phyloP scores from a whole-genome alignment of 1,140 invertebrate species.

The Brachionus koreanus region DNA sequence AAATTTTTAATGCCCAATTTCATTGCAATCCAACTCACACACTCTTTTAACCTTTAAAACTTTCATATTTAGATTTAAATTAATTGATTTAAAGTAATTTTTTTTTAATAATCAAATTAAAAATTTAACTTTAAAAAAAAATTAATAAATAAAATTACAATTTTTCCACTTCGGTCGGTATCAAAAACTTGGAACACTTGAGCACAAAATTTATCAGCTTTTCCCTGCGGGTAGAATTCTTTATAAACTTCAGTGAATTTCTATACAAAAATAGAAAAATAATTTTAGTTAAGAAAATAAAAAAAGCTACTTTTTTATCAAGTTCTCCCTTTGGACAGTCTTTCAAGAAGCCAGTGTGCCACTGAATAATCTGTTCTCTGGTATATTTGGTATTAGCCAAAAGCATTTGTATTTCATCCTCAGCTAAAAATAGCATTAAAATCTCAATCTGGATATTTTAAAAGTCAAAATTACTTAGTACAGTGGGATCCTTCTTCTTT shows the following conservation, averaged over 20 bases:
- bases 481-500: constrained; percentile 36
- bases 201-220: constrained; percentile 45
- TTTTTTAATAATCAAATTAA: too few relatives aligned
- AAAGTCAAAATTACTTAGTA: not conserved
- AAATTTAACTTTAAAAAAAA: not conserved
- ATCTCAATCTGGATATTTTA: not conserved
- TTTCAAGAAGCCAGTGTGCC: constrained; percentile 43
- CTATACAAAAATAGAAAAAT: not conserved
- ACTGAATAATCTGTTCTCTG: constrained; percentile 25
- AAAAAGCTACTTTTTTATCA: constrained; percentile 28
- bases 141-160: constrained; percentile 5
- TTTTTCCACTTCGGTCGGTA: constrained; percentile 22
- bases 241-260: constrained; percentile 45
- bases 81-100: too few relatives aligned
- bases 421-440: not conserved
- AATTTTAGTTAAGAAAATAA: not conserved
- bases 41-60: too few relatives aligned
- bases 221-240: constrained; percentile 34
- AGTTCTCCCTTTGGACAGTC: constrained; percentile 45
- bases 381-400: constrained; percentile 25
- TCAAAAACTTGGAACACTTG: constrained; percentile 45
- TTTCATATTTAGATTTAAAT: too few relatives aligned
- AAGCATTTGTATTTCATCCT: constrained; percentile 33
- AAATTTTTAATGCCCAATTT: too few relatives aligned
- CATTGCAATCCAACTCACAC: too few relatives aligned